Conservation (phyloP, 2,113 vertebrate species). For the Zonotrichia leucophrys region DNA sequence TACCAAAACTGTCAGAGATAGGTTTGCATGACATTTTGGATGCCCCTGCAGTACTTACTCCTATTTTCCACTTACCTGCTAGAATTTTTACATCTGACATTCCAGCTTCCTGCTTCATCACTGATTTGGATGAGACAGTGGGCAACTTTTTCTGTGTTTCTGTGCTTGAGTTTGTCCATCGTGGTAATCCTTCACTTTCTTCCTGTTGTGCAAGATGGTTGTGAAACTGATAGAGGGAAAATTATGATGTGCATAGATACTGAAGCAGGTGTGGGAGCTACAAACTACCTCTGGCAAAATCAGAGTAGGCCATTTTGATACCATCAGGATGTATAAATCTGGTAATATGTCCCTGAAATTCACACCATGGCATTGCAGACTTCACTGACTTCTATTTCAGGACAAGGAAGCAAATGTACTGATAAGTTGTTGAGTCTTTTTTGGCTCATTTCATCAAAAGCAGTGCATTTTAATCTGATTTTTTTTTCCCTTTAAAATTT, state of each 20-base stretch:
- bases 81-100: not conserved
- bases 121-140: not conserved
- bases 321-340: slow-evolving; percentile 18
- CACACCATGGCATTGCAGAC: slow-evolving; percentile 14
- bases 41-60: not conserved
- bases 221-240: not conserved
- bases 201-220: not conserved
- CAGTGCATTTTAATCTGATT: slow-evolving; percentile 24
- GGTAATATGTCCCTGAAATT: slow-evolving; percentile 39
- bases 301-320: not conserved
- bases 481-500: not conserved
- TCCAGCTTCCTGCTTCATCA: not conserved
- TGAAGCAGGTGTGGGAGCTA: not conserved
- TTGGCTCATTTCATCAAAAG: slow-evolving; percentile 49
- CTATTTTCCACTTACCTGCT: not conserved
- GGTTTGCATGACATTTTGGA: not conserved
- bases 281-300: not conserved
- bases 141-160: not conserved
- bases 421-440: slow-evolving; percentile 45
- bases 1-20: not conserved
- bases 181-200: not conserved
- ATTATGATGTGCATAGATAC: not conserved
- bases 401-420: slow-evolving; percentile 44
- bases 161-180: not conserved
- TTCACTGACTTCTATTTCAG: slow-evolving; percentile 52